Evolutionary conservation across 1,140 invertebrate genomes (phyloP).

Genomic region (Wasmannia auropunctata): DNA sequence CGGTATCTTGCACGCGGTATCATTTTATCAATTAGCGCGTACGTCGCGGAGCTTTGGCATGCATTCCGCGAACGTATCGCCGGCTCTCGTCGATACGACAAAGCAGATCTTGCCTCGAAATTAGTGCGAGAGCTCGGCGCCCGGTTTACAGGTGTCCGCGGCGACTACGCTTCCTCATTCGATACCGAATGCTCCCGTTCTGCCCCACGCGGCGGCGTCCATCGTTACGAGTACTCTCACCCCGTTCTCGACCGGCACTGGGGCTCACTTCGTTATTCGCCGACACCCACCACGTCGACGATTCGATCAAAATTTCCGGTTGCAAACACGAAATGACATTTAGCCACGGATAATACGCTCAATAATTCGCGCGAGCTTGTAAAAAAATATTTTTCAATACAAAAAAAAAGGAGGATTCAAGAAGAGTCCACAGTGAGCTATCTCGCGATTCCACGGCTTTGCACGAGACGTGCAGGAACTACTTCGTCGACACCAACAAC

Average conservation of each 20-base stretch:
- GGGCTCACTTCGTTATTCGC: constrained; percentile 47
- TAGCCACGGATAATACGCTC: not conserved
- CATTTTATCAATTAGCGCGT: constrained; percentile 45
- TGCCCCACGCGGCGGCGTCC: constrained; percentile 42
- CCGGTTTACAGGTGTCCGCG: constrained; percentile 61
- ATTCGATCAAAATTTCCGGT: not conserved
- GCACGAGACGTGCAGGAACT: not conserved
- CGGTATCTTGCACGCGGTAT: not conserved
- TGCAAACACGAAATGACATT: not conserved
- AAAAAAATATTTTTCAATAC: not conserved
- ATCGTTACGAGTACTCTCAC: constrained; percentile 57
- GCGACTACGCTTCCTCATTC: constrained; percentile 3
- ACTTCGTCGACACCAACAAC: not conserved
- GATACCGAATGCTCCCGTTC: constrained; percentile 23
- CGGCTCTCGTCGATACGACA: not conserved
- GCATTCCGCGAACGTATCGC: not conserved
- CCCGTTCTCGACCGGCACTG: constrained; percentile 46
- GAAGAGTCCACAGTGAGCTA: not conserved
- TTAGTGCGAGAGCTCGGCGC: not conserved
- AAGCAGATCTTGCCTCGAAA: not conserved
- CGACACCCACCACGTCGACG: not conserved
- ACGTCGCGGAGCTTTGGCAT: not conserved
- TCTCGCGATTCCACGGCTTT: not conserved
- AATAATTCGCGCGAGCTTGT: not conserved
- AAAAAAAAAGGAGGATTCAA: not conserved